phyloP scores from a whole-genome alignment of 2,797 vertebrate species.

The Rhinogobio ventralis region DNA sequence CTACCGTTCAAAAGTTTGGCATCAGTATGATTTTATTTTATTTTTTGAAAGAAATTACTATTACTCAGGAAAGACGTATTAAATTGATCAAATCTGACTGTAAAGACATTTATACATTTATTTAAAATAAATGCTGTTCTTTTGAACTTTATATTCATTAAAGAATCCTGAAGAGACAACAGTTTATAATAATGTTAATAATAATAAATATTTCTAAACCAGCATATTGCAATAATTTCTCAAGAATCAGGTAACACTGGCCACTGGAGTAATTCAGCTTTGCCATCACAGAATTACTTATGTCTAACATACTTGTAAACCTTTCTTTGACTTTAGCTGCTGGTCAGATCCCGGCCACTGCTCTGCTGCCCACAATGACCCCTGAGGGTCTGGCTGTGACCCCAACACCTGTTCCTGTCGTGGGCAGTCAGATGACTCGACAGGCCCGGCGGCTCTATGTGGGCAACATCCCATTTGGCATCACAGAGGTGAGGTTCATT shows the following conservation, averaged over 20 bases:
- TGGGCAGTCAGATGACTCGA: constrained; percentile 94
- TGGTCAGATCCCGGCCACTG: constrained; percentile 93
- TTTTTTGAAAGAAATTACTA: neutral
- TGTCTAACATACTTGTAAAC: neutral
- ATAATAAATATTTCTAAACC: neutral
- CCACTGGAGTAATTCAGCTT: neutral
- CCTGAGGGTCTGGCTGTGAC: constrained; percentile 91
- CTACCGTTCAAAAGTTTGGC: neutral
- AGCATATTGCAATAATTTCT: neutral
- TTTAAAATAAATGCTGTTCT: neutral
- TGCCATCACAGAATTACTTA: neutral
- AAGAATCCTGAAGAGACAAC: neutral
- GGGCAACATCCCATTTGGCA: constrained; percentile 94
- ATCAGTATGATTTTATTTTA: neutral
- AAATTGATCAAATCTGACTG: neutral
- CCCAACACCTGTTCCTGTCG: constrained; percentile 90
- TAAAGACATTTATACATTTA: neutral
- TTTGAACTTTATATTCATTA: neutral
- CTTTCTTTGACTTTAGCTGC: constrained; percentile 76
- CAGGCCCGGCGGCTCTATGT: constrained; percentile 93
- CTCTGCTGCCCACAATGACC: constrained; percentile 92
- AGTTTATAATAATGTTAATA: neutral
- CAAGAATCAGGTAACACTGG: neutral
- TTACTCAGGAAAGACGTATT: neutral
- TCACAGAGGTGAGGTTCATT: constrained; percentile 84